Evolutionary conservation across 1,140 invertebrate genomes (phyloP).

Genomic region (Platorchestia sp.): DNA sequence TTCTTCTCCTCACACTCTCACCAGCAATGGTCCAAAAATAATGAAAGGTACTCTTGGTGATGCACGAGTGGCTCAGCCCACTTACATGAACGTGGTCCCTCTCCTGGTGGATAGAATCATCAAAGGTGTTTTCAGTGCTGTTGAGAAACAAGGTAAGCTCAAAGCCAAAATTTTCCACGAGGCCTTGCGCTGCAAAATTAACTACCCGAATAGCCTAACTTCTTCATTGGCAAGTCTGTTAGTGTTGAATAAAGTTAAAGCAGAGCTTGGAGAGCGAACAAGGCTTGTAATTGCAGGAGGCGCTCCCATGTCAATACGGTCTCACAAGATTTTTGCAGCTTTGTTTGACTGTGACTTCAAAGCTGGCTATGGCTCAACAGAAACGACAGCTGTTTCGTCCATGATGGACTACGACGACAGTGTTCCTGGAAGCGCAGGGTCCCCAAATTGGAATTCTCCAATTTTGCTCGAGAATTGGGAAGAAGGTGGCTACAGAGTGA

Average conservation of each 20-base stretch:
- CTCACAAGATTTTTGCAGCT: constrained; percentile 92
- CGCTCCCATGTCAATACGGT: constrained; percentile 94
- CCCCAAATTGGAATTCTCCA: constrained; percentile 66
- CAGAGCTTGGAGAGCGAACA: constrained; percentile 84
- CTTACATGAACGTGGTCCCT: constrained; percentile 69
- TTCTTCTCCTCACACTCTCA: constrained; percentile 69
- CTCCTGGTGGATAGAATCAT: constrained; percentile 67
- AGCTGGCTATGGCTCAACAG: constrained; percentile 97
- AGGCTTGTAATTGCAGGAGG: constrained; percentile 92
- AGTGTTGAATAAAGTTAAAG: constrained; percentile 26
- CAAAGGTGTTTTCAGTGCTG: constrained; percentile 62
- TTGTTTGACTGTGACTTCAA: constrained; percentile 91
- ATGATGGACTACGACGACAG: constrained; percentile 82
- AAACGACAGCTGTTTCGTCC: constrained; percentile 93
- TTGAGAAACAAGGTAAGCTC: constrained; percentile 61
- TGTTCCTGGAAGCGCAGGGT: constrained; percentile 67
- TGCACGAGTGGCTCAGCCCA: constrained; percentile 68
- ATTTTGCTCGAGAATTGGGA: constrained; percentile 70
- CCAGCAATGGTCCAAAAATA: constrained; percentile 68
- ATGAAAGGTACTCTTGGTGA: constrained; percentile 69
- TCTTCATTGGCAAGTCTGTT: background rate
- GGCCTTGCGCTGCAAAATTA: constrained; percentile 62
- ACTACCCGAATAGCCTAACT: constrained; percentile 27
- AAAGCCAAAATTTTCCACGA: constrained; percentile 63
- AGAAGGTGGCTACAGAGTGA: constrained; percentile 68